phyloP scores from a whole-genome alignment of 2,113 vertebrate species.

The Benitochromis conjunctus region DNA sequence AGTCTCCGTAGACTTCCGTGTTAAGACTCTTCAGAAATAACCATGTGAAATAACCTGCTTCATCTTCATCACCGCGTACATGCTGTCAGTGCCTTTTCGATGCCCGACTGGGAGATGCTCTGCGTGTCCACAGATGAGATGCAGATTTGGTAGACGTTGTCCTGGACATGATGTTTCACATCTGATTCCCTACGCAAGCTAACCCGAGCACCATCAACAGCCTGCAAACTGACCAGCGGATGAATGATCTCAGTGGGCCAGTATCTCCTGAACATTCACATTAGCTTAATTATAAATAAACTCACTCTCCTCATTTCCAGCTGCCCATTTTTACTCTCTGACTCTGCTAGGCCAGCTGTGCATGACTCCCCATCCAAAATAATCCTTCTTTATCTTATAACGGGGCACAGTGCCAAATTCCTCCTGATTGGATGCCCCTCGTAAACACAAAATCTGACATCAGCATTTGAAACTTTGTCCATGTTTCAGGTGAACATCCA shows the following conservation, averaged over 20 bases:
- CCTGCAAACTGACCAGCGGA: neutral
- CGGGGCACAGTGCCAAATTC: neutral
- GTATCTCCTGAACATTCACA: neutral
- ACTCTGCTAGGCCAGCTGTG: neutral
- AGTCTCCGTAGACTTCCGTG: neutral
- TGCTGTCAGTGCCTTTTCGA: neutral
- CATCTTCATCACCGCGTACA: neutral
- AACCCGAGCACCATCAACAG: accelerated
- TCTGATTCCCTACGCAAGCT: accelerated
- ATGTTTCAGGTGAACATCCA: neutral
- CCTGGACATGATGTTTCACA: neutral
- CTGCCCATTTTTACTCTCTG: neutral
- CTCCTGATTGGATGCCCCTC: neutral
- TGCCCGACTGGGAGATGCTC: neutral
- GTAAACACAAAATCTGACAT: neutral
- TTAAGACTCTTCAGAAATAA: too few species aligned
- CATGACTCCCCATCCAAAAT: neutral
- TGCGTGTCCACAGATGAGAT: too few species aligned
- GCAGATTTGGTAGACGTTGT: too few species aligned
- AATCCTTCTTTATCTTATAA: neutral
- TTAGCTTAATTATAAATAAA: neutral
- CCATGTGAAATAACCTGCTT: neutral
- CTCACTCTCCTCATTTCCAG: neutral
- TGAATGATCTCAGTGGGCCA: neutral
- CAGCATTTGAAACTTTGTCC: neutral